Percentiles rank a stretch among this genome's conserved stretches.
phyloP scores from a whole-genome alignment of 1,140 invertebrate species.

The Cydia pomonella region DNA sequence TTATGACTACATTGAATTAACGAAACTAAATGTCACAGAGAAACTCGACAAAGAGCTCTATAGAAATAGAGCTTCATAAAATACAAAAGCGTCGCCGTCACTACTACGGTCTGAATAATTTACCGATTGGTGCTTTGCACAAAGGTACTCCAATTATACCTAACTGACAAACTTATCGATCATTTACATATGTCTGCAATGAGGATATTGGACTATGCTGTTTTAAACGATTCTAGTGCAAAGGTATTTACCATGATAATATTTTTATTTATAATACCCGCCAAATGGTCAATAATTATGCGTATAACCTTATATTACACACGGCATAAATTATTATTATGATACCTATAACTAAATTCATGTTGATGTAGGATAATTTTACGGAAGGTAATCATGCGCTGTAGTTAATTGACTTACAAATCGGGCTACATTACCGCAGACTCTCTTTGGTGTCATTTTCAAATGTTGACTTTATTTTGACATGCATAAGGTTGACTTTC shows the following conservation, averaged over 20 bases:
- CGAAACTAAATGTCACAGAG: no score
- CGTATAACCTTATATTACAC: no score
- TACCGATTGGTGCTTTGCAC: background rate
- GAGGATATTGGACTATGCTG: background rate
- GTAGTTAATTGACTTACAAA: slow-evolving; percentile 7
- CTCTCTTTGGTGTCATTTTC: background rate
- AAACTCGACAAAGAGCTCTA: background rate
- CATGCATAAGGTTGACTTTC: background rate
- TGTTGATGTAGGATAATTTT: background rate
- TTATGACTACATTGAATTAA: no score
- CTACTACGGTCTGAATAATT: slow-evolving; percentile 12
- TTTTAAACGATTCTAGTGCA: background rate
- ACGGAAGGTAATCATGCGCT: background rate
- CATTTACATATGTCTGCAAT: background rate
- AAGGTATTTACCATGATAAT: no score
- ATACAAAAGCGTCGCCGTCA: background rate
- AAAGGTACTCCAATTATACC: slow-evolving; percentile 1
- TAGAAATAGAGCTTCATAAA: background rate
- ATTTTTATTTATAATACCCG: no score
- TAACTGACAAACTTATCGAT: slow-evolving; percentile 20
- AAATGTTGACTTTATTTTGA: background rate
- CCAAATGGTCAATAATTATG: no score
- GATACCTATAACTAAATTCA: background rate
- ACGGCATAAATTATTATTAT: no score
- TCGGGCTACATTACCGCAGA: background rate